A percentile compares a stretch with the other conserved stretches of the same genome.
These are phyloP conservation scores for Drosophila rhopaloa DNA, from an alignment of 1,140 invertebrate species.

Conservation along the genomic window DNA sequence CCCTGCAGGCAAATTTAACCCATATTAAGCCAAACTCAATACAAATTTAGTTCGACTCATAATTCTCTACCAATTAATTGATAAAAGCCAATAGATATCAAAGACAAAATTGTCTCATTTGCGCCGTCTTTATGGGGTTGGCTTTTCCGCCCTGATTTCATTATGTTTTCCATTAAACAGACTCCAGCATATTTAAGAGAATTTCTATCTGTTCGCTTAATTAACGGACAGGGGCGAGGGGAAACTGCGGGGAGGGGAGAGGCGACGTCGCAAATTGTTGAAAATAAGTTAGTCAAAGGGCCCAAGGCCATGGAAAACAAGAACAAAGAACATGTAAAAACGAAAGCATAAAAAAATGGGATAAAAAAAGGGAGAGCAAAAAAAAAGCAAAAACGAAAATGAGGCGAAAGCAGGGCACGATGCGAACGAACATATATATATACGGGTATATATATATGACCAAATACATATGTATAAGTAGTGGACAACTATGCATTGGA, in stretches of 20 bases:
- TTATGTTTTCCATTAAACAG: constrained; percentile 63
- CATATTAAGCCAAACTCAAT: constrained; percentile 1
- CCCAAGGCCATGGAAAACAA: constrained; percentile 63
- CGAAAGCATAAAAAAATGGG: constrained; percentile 51
- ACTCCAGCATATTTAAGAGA: constrained; percentile 65
- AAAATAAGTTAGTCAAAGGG: constrained; percentile 81
- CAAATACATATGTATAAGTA: constrained; percentile 19
- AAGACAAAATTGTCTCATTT: constrained; percentile 35
- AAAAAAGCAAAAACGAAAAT: constrained; percentile 36
- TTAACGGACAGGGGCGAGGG: constrained; percentile 45
- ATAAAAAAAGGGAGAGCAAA: constrained; percentile 12
- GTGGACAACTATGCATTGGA: constrained; percentile 66
- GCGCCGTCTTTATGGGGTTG: constrained; percentile 18
- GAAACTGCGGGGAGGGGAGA: neutral
- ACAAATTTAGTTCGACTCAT: constrained; percentile 11
- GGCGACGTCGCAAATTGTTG: constrained; percentile 59
- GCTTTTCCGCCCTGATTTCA: constrained; percentile 59
- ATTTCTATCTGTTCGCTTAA: constrained; percentile 73
- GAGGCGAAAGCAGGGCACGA: constrained; percentile 44
- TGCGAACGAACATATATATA: constrained; percentile 22
- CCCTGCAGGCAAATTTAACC: neutral
- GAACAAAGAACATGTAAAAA: constrained; percentile 56
- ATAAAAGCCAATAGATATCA: constrained; percentile 33
- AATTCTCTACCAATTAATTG: constrained; percentile 32
- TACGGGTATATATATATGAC: neutral